These are phyloP conservation scores for Trematomus loennbergii DNA, from an alignment of 2,113 vertebrate genomes.

Conservation along the genomic window DNA sequence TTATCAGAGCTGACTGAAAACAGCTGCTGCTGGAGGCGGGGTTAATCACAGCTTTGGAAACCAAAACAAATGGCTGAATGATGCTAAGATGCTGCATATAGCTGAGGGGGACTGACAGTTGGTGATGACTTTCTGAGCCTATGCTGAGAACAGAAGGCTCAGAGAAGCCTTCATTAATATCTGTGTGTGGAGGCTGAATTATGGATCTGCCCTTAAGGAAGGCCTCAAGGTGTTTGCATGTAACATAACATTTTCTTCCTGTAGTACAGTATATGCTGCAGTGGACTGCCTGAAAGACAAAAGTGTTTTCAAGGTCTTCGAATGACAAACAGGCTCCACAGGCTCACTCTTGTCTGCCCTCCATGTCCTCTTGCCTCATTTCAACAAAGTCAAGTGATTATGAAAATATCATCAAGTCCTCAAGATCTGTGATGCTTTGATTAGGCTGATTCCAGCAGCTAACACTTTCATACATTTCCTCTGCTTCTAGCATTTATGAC, in stretches of 20 bases:
- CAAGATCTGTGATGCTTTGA: background rate
- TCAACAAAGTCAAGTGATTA: background rate
- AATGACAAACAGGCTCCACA: background rate
- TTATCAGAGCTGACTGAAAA: background rate
- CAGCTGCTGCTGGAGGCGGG: too few species aligned
- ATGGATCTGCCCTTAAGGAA: constrained; percentile 27
- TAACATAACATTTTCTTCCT: background rate
- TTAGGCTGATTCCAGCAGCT: background rate
- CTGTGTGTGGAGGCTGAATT: constrained; percentile 47
- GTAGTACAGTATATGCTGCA: background rate
- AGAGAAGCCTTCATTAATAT: constrained; percentile 43
- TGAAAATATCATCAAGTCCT: background rate
- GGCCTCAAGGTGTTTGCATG: constrained; percentile 21
- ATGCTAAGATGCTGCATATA: background rate
- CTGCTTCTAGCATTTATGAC: too few species aligned
- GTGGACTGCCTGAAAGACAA: background rate
- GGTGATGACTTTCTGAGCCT: background rate
- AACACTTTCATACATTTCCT: rapidly evolving
- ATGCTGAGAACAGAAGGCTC: constrained; percentile 30
- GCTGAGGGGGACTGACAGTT: background rate
- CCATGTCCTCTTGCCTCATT: background rate
- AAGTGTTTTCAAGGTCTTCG: background rate
- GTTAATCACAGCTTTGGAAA: background rate
- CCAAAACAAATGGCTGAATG: constrained; percentile 10
- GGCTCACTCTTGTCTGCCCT: background rate